Evolutionary conservation across 2,888 invertebrate species (phyloP).

Genomic region (Coleophora flavipennella): DNA sequence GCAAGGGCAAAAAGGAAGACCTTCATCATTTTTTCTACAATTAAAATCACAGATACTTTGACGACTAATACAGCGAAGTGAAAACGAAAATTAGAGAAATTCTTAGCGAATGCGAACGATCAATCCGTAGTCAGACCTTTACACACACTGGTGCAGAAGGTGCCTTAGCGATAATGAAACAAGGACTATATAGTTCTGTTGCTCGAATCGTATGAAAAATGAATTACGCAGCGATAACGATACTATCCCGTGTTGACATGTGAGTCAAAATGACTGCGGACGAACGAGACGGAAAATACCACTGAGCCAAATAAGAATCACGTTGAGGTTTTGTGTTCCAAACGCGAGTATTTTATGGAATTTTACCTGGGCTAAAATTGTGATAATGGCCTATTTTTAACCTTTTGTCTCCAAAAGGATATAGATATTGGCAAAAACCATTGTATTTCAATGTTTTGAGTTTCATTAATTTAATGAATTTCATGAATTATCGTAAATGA

Average conservation of each 20-base stretch:
- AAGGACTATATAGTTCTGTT: slow-evolving; percentile 36
- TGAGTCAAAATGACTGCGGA: slow-evolving; percentile 37
- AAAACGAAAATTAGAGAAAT: slow-evolving; percentile 6
- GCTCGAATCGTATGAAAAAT: slow-evolving; percentile 49
- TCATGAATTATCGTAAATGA: slow-evolving; percentile 5
- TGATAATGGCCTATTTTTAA: neutral
- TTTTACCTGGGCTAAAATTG: slow-evolving; percentile 17
- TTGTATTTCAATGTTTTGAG: too few species aligned
- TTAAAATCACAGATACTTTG: slow-evolving; percentile 67
- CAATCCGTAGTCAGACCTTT: slow-evolving; percentile 77
- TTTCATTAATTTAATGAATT: too few species aligned
- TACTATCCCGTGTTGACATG: slow-evolving; percentile 55
- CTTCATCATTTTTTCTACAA: slow-evolving; percentile 61
- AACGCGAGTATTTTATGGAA: slow-evolving; percentile 31
- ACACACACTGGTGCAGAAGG: slow-evolving; percentile 95
- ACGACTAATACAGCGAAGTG: slow-evolving; percentile 29
- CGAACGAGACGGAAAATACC: slow-evolving; percentile 43
- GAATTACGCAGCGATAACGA: slow-evolving; percentile 62
- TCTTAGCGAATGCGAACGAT: slow-evolving; percentile 1
- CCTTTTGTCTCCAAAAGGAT: too few species aligned
- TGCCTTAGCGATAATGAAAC: slow-evolving; percentile 60
- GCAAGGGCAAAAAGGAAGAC: slow-evolving; percentile 61
- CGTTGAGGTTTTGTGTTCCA: slow-evolving; percentile 63
- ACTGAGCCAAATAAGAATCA: slow-evolving; percentile 19
- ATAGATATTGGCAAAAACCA: too few species aligned